These are phyloP conservation scores for Xyrauchen texanus DNA, from an alignment of 2,113 vertebrate genomes.

Conservation along the genomic window DNA sequence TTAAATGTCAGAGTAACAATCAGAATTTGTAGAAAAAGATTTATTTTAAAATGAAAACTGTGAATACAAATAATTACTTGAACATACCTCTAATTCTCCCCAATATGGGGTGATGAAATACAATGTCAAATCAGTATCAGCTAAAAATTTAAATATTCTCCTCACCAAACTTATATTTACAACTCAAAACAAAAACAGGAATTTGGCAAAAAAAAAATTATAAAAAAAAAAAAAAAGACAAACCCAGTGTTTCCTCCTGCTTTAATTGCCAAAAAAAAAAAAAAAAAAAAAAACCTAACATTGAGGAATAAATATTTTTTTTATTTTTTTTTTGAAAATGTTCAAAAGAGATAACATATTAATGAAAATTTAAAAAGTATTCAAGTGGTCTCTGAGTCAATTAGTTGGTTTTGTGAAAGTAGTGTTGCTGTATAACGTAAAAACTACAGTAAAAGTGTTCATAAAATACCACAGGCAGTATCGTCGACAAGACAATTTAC, in stretches of 20 bases:
- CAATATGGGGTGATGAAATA: conserved; percentile 81
- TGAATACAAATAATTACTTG: conserved; percentile 68
- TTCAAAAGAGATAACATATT: conserved; percentile 12
- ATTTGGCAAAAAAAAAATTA: conserved; percentile 44
- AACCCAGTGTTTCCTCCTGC: conserved; percentile 69
- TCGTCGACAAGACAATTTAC: background rate
- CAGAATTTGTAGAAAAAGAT: conserved; percentile 63
- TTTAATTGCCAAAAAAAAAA: too few species aligned
- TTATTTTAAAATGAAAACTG: conserved; percentile 77
- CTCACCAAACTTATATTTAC: conserved; percentile 72
- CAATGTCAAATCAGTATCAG: conserved; percentile 62
- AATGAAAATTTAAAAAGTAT: conserved; percentile 12
- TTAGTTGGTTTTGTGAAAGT: conserved; percentile 6
- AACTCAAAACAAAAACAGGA: conserved; percentile 56
- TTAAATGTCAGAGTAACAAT: background rate
- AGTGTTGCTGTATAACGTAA: too few species aligned
- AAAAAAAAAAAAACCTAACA: background rate
- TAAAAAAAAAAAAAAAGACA: conserved; percentile 18
- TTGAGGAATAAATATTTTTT: conserved; percentile 54
- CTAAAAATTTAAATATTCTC: conserved; percentile 67
- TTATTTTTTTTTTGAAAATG: background rate
- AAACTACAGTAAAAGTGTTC: too few species aligned
- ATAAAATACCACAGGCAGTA: too few species aligned
- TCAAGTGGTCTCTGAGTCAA: background rate
- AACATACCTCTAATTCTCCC: conserved; percentile 65